A percentile compares a stretch with the other conserved stretches of the same genome.
These are phyloP conservation scores for Nannoperca australis DNA, from an alignment of 2,797 vertebrate species.

Conservation along the genomic window DNA sequence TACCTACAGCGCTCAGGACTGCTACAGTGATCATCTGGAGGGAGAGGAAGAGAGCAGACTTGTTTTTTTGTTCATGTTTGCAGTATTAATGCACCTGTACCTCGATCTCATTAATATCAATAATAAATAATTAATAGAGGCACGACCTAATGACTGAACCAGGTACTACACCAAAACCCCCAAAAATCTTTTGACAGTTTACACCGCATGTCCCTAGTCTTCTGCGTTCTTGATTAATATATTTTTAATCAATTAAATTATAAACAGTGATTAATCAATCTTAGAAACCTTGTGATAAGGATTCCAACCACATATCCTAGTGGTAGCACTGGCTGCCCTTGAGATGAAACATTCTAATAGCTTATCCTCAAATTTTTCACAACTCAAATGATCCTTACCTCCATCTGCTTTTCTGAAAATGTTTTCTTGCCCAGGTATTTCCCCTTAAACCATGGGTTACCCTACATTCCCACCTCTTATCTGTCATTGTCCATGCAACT, in stretches of 20 bases:
- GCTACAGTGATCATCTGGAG: neutral
- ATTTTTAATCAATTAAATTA: neutral
- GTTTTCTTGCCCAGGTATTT: neutral
- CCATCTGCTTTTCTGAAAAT: neutral
- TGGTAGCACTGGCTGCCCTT: neutral
- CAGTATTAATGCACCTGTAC: neutral
- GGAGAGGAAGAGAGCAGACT: neutral
- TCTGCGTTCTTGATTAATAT: no score
- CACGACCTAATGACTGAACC: neutral
- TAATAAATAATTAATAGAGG: neutral
- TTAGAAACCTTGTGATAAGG: no score
- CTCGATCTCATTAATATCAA: neutral
- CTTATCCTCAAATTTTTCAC: neutral
- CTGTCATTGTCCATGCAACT: conserved; percentile 26
- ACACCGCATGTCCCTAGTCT: neutral
- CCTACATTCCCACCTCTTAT: conserved; percentile 16
- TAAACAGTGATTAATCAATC: neutral
- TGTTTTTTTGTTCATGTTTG: neutral
- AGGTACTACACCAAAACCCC: neutral
- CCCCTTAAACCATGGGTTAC: neutral
- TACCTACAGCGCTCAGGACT: neutral
- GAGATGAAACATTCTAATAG: neutral
- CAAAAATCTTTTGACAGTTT: neutral
- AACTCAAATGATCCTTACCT: neutral
- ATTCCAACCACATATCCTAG: neutral